Evolutionary conservation across 2,888 invertebrate species (phyloP).

Genomic region (Strigamia transsilvanica): DNA sequence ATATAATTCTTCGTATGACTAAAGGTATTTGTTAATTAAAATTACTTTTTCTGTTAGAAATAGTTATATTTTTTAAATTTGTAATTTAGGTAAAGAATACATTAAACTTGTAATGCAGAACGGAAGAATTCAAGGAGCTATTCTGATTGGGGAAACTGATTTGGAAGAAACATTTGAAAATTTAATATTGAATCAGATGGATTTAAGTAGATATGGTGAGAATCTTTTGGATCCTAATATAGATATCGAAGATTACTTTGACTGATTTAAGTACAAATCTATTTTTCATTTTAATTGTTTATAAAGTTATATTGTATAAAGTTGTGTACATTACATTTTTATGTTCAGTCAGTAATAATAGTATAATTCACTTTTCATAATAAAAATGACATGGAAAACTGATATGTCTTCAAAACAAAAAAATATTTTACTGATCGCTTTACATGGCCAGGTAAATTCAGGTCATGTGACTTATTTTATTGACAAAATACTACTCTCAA

Average conservation of each 20-base stretch:
- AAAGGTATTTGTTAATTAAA: slow-evolving; percentile 66
- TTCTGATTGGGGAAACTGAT: slow-evolving; percentile 95
- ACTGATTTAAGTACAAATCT: slow-evolving; percentile 68
- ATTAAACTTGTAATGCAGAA: slow-evolving; percentile 87
- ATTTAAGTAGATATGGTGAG: slow-evolving; percentile 86
- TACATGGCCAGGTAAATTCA: no score
- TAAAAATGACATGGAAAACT: no score
- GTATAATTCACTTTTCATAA: no score
- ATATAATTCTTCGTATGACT: slow-evolving; percentile 84
- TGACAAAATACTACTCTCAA: no score
- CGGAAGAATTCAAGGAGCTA: slow-evolving; percentile 88
- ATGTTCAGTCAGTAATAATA: no score
- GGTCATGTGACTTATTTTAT: no score
- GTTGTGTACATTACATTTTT: background rate
- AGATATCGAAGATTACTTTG: slow-evolving; percentile 99
- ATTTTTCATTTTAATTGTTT: background rate
- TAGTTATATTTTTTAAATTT: background rate
- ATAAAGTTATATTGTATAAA: background rate
- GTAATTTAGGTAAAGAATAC: slow-evolving; percentile 64
- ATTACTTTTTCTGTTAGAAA: background rate
- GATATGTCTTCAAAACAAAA: no score
- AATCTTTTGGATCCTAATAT: slow-evolving; percentile 93
- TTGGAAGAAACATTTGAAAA: slow-evolving; percentile 98
- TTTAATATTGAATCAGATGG: slow-evolving; percentile 91
- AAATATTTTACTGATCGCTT: no score